These are phyloP conservation scores for Sylvia atricapilla DNA, from an alignment of 2,113 vertebrate genomes.

Conservation along the genomic window DNA sequence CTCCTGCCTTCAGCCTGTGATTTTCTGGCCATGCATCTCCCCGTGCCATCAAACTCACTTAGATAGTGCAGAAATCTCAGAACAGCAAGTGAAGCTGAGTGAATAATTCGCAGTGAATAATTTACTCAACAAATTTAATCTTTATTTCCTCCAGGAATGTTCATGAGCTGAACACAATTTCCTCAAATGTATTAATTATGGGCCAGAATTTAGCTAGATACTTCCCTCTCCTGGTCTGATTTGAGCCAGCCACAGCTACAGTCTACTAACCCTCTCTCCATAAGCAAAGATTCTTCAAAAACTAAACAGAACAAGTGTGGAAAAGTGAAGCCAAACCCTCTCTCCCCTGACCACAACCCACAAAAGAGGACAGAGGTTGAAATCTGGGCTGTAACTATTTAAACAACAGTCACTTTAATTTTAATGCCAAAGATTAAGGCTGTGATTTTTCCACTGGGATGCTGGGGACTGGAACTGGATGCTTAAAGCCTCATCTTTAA, in stretches of 20 bases:
- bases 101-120: slow-evolving; percentile 58
- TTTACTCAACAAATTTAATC: slow-evolving; percentile 48
- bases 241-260: background rate
- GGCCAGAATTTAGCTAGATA: background rate
- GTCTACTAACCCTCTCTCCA: background rate
- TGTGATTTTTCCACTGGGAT: background rate
- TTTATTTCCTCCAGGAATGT: slow-evolving; percentile 51
- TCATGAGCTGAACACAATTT: slow-evolving; percentile 29
- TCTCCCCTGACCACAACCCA: background rate
- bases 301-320: background rate
- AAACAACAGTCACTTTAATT: background rate
- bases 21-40: background rate
- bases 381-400: background rate
- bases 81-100: slow-evolving; percentile 14
- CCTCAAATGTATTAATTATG: slow-evolving; percentile 48
- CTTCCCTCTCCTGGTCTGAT: slow-evolving; percentile 27
- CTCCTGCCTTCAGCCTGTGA: background rate
- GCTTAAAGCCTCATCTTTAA: background rate
- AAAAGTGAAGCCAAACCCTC: background rate
- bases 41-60: background rate
- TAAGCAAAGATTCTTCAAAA: background rate
- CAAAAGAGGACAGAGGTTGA: background rate
- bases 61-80: slow-evolving; percentile 21
- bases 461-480: background rate
- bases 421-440: background rate